A percentile compares a stretch with the other conserved stretches of the same genome.
These are phyloP conservation scores for Siphamia tubifer DNA, from an alignment of 2,113 vertebrate genomes.

Conservation along the genomic window DNA sequence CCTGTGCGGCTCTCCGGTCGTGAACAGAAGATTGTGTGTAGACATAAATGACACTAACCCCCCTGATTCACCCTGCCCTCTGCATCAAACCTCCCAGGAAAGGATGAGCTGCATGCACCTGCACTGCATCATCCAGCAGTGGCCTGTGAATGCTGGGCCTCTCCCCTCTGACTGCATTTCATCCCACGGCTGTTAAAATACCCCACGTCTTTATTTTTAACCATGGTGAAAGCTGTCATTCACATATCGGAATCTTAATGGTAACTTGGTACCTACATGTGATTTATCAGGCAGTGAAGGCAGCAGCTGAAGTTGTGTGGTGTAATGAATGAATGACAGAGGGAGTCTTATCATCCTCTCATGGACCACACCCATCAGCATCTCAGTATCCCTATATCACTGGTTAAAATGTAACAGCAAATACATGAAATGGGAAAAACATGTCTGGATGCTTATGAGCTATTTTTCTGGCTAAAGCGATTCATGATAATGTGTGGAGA, in stretches of 20 bases:
- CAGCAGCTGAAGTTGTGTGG: neutral
- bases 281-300: neutral
- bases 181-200: neutral
- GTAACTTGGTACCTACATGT: neutral
- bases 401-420: neutral
- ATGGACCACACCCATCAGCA: constrained; percentile 64
- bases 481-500: no score
- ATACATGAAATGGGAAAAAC: neutral
- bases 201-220: neutral
- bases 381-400: neutral
- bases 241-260: neutral
- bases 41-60: constrained; percentile 18
- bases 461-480: no score
- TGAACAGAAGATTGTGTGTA: no score
- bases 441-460: no score
- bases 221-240: no score
- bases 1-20: constrained; percentile 11
- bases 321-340: neutral
- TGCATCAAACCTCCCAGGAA: neutral
- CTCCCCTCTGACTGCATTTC: constrained; percentile 12
- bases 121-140: constrained; percentile 29
- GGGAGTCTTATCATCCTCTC: neutral
- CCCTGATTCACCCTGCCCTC: neutral
- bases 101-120: neutral
- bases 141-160: constrained; percentile 25